Evolutionary conservation across 2,113 vertebrate genomes (phyloP).

Genomic region (Ailuropoda melanoleuca): DNA sequence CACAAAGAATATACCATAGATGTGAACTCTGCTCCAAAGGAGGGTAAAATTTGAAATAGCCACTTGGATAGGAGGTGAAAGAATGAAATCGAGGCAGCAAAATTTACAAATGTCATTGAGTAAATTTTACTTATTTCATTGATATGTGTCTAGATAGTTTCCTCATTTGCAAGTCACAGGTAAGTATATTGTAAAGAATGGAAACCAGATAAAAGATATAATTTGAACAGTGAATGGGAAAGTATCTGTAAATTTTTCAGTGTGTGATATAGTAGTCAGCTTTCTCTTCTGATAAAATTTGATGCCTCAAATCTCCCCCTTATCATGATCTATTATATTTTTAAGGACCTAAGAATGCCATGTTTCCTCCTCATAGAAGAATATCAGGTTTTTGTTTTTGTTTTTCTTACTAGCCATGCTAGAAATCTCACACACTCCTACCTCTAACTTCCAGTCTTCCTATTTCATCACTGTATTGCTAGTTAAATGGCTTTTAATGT

Average conservation of each 20-base stretch:
- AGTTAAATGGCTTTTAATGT: conserved; percentile 38
- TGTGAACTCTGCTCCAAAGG: not conserved
- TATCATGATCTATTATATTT: not conserved
- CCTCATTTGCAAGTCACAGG: not conserved
- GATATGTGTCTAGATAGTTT: not conserved
- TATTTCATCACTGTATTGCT: not conserved
- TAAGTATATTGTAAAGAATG: not conserved
- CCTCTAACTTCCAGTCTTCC: not conserved
- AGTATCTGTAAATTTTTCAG: not conserved
- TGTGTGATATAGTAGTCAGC: not conserved
- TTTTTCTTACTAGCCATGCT: not conserved
- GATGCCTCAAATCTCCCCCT: not conserved
- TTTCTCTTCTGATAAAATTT: conserved; percentile 38
- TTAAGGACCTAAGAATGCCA: not conserved
- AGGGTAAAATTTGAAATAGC: not conserved
- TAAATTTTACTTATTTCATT: not conserved
- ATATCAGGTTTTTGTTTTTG: not conserved
- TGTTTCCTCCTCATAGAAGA: not conserved
- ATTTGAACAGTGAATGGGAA: not conserved
- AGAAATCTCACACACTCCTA: not conserved
- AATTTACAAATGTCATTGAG: not conserved
- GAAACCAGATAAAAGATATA: conserved; percentile 10
- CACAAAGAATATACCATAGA: not conserved
- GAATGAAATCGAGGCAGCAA: not conserved
- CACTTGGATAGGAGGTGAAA: not conserved